phyloP scores from a whole-genome alignment of 2,888 invertebrate genomes.

The Pollenia griseotomentosa region DNA sequence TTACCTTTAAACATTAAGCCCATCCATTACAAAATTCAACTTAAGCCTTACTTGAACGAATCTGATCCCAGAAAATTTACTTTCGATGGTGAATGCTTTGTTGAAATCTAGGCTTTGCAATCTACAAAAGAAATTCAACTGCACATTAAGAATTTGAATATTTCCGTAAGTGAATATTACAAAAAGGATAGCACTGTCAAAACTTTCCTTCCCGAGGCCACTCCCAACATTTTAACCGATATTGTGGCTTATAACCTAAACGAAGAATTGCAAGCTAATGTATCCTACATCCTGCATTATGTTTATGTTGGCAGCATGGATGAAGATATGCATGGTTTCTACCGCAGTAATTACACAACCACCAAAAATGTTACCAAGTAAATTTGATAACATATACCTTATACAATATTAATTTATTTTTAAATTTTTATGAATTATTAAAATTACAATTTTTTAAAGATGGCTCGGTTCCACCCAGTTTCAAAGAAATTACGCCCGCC shows the following conservation, averaged over 20 bases:
- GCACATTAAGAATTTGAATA: constrained; percentile 85
- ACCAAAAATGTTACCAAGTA: constrained; percentile 82
- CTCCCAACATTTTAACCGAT: constrained; percentile 79
- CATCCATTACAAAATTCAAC: constrained; percentile 84
- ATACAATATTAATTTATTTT: too few species aligned
- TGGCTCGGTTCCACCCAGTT: constrained; percentile 89
- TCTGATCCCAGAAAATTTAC: constrained; percentile 79
- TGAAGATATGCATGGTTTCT: constrained; percentile 85
- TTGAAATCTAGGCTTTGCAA: constrained; percentile 84
- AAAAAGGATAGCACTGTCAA: constrained; percentile 70
- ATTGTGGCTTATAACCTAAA: constrained; percentile 84
- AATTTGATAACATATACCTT: not conserved
- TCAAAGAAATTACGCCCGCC: constrained; percentile 88
- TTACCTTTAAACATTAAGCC: constrained; percentile 84
- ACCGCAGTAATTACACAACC: constrained; percentile 83
- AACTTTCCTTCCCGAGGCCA: constrained; percentile 75
- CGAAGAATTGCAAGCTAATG: constrained; percentile 78
- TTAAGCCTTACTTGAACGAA: constrained; percentile 85
- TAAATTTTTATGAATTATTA: not conserved
- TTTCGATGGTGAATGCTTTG: constrained; percentile 83
- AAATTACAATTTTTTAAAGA: constrained; percentile 78
- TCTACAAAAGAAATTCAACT: constrained; percentile 84
- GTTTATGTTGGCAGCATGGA: constrained; percentile 85
- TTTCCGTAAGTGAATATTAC: constrained; percentile 76
- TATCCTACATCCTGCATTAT: constrained; percentile 84